Percentiles rank a stretch among this genome's conserved stretches.
Conservation (phyloP, 2,797 vertebrate genomes). For the Acestrorhynchus altus region DNA sequence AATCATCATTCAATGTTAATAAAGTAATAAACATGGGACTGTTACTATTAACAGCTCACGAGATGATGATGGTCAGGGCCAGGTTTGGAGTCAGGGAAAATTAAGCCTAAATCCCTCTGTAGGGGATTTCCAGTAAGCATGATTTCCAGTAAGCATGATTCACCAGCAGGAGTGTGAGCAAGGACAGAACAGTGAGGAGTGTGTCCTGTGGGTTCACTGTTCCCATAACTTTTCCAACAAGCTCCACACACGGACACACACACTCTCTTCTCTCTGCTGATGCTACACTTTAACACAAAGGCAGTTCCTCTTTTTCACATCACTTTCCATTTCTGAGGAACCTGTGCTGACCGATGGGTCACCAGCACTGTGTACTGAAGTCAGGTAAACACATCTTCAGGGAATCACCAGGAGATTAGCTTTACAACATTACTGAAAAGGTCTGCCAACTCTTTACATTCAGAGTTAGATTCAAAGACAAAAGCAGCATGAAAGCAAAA, state of each 20-base stretch:
- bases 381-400: no score
- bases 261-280: conserved; percentile 57
- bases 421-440: no score
- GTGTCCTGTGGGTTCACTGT: conserved; percentile 27
- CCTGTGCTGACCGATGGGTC: conserved; percentile 13
- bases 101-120: background rate
- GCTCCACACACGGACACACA: conserved; percentile 1
- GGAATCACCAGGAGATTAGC: background rate
- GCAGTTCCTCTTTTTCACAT: conserved; percentile 48
- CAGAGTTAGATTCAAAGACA: no score
- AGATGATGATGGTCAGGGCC: no score
- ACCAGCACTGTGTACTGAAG: background rate
- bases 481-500: no score
- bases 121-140: conserved; percentile 62
- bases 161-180: conserved; percentile 34
- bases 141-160: conserved; percentile 64
- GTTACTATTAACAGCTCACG: no score
- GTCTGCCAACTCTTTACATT: no score
- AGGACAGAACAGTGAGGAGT: background rate
- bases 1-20: no score
- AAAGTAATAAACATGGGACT: no score
- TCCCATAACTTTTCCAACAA: background rate
- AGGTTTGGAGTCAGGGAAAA: background rate
- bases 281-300: conserved; percentile 52
- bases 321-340: conserved; percentile 36